phyloP scores from a whole-genome alignment of 2,888 invertebrate species.

The Vesta saturnalis region DNA sequence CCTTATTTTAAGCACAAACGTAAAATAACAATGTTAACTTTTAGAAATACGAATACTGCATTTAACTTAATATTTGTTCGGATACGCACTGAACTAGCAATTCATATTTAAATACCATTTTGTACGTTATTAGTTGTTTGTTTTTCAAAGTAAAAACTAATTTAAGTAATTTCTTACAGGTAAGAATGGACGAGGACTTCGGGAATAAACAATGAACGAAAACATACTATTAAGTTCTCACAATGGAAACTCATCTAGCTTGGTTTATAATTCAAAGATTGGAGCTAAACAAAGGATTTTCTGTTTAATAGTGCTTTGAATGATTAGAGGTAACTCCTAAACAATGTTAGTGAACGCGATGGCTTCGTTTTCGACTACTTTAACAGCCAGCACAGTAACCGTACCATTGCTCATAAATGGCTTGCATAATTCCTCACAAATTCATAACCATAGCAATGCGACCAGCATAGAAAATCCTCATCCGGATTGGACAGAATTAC shows the following conservation, averaged over 20 bases:
- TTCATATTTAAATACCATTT: no score
- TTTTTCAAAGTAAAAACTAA: no score
- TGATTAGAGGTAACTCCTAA: conserved; percentile 20
- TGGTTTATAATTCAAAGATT: background rate
- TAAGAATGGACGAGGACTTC: background rate
- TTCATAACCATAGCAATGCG: conserved; percentile 52
- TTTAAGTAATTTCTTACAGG: background rate
- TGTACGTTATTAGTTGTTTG: no score
- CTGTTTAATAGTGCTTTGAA: background rate
- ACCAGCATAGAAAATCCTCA: conserved; percentile 56
- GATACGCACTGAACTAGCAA: no score
- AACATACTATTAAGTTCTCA: background rate
- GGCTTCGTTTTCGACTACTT: conserved; percentile 60
- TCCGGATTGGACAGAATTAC: conserved; percentile 65
- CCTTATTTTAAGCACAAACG: no score
- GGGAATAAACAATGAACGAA: background rate
- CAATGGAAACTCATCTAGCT: conserved; percentile 1
- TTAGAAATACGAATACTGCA: no score
- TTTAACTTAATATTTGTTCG: no score
- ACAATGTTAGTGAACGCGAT: conserved; percentile 62
- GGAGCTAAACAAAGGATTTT: background rate
- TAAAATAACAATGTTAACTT: no score
- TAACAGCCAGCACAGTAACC: conserved; percentile 54
- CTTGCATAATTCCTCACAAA: conserved; percentile 50
- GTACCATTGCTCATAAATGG: conserved; percentile 44